Percentiles rank a stretch among this genome's conserved stretches.
Evolutionary conservation across 2,797 vertebrate genomes (phyloP).

Genomic region (Atherinosoma microstoma): DNA sequence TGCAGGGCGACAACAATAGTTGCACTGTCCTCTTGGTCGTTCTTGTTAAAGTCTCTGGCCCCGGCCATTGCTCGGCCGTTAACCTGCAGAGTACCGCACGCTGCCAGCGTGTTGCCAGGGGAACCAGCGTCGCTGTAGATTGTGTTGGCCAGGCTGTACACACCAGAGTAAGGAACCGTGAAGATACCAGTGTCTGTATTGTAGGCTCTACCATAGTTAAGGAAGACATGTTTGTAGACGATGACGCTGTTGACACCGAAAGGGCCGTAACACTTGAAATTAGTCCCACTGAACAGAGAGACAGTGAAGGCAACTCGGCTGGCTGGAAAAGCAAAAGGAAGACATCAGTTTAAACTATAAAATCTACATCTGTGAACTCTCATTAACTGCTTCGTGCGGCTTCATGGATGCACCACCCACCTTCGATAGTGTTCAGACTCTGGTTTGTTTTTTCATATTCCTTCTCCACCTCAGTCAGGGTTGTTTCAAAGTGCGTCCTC

Average conservation of each 20-base stretch:
- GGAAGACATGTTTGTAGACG: constrained; percentile 61
- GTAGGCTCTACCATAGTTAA: constrained; percentile 76
- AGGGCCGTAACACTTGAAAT: constrained; percentile 59
- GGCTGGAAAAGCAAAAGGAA: constrained; percentile 53
- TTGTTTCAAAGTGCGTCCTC: constrained; percentile 55
- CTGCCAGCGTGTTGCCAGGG: not conserved
- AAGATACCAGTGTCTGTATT: constrained; percentile 54
- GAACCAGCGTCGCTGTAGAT: constrained; percentile 75
- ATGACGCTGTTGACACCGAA: not conserved
- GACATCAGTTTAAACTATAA: constrained; percentile 1
- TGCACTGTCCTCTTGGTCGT: constrained; percentile 80
- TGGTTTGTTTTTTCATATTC: constrained; percentile 9
- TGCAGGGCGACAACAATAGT: constrained; percentile 53
- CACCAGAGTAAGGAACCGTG: constrained; percentile 66
- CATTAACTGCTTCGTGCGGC: not conserved
- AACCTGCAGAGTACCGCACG: constrained; percentile 66
- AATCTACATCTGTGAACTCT: not conserved
- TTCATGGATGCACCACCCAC: constrained; percentile 51
- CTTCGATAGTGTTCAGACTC: constrained; percentile 42
- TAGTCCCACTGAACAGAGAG: constrained; percentile 33
- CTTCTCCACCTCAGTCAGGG: constrained; percentile 42
- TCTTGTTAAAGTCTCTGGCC: constrained; percentile 41
- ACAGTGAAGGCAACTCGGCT: constrained; percentile 77
- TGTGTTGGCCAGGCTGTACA: constrained; percentile 79
- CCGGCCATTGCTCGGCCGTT: constrained; percentile 51